phyloP scores from a whole-genome alignment of 2,113 vertebrate genomes.

The Neolamprologus fasciatus region DNA sequence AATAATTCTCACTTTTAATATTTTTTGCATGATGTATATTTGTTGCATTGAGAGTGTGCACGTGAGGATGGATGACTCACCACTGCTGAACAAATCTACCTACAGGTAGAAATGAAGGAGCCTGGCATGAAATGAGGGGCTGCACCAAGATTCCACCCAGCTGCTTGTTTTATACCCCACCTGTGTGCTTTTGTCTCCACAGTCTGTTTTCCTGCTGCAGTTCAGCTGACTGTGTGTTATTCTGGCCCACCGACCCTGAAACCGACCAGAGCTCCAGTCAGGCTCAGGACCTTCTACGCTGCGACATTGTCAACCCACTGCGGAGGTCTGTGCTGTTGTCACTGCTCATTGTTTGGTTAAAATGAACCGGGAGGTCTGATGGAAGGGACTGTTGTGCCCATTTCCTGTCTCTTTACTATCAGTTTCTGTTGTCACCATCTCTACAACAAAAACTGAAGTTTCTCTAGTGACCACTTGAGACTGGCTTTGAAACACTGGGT shows the following conservation, averaged over 20 bases:
- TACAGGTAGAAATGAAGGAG: neutral
- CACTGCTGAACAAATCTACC: neutral
- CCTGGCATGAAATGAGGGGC: neutral
- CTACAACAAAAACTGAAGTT: neutral
- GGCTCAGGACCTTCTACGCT: constrained; percentile 77
- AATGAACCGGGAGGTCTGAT: neutral
- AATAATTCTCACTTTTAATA: neutral
- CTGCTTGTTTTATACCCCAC: neutral
- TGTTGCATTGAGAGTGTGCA: neutral
- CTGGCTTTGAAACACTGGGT: neutral
- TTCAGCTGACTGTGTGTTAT: constrained; percentile 74
- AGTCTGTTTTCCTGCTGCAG: constrained; percentile 82
- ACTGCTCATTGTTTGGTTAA: neutral
- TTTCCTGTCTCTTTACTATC: neutral
- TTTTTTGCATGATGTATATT: neutral
- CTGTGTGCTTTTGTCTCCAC: neutral
- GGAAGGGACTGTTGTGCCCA: neutral
- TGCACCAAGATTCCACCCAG: neutral
- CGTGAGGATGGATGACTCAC: neutral
- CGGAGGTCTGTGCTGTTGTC: constrained; percentile 68
- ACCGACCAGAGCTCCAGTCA: constrained; percentile 33
- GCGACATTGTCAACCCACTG: constrained; percentile 79
- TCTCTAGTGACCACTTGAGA: neutral
- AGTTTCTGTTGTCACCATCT: neutral
- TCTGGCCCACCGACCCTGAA: constrained; percentile 63